These are phyloP conservation scores for Noctua pronuba DNA, from an alignment of 2,888 invertebrate species.

Conservation along the genomic window DNA sequence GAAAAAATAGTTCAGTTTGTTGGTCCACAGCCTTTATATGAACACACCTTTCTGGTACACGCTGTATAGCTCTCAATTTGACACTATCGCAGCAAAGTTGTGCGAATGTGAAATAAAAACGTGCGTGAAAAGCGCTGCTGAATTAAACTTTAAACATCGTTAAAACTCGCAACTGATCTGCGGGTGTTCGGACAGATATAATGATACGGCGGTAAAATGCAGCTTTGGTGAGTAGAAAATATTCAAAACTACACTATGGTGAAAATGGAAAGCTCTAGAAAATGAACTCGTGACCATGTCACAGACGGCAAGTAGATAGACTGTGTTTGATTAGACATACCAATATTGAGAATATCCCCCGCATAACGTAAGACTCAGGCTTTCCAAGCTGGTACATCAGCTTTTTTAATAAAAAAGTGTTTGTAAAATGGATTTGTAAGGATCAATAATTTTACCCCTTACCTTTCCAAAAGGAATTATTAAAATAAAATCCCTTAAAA, in stretches of 20 bases:
- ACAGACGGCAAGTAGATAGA: not conserved
- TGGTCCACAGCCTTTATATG: not conserved
- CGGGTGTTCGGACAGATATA: not conserved
- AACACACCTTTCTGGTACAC: not conserved
- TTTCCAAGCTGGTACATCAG: not conserved
- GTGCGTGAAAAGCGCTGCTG: constrained; percentile 13
- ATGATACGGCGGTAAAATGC: not conserved
- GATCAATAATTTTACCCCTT: not conserved
- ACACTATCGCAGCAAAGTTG: constrained; percentile 51
- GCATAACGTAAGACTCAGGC: not conserved
- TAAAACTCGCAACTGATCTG: constrained; percentile 30
- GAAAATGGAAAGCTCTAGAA: not conserved
- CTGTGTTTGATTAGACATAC: not conserved
- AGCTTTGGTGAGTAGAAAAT: not conserved
- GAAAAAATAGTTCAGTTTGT: not conserved
- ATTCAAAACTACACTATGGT: not conserved
- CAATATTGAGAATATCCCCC: too few species aligned
- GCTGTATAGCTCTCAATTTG: constrained; percentile 37
- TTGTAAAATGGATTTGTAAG: not conserved
- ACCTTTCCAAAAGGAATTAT: not conserved
- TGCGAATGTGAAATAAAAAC: constrained; percentile 48
- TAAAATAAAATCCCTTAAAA: not conserved
- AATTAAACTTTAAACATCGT: constrained; percentile 45
- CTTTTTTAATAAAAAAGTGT: too few species aligned
- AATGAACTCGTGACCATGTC: too few species aligned